A percentile compares a stretch with the other conserved stretches of the same genome.
Conservation (phyloP, 2,797 vertebrate genomes). For the Amblyraja radiata region DNA sequence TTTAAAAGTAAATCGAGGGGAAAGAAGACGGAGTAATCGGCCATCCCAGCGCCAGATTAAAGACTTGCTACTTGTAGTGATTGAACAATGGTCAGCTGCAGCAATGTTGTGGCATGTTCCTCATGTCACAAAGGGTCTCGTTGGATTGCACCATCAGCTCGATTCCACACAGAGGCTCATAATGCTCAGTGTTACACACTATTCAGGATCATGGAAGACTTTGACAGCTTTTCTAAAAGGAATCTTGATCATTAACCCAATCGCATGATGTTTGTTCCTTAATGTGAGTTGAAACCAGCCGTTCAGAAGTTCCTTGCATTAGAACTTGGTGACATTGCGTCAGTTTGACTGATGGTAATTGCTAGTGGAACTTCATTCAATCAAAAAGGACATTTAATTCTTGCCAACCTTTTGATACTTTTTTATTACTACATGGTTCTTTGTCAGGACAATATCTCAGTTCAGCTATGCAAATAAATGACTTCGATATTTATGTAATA, state of each 20-base stretch:
- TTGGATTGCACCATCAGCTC: neutral
- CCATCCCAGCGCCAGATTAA: neutral
- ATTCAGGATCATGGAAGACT: neutral
- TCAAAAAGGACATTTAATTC: neutral
- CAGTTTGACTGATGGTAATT: neutral
- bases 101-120: neutral
- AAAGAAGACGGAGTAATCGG: neutral
- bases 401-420: neutral
- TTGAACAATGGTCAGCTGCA: neutral
- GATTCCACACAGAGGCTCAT: neutral
- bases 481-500: neutral
- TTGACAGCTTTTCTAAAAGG: neutral
- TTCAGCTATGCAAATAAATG: neutral
- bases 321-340: neutral
- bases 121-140: neutral
- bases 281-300: neutral
- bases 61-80: neutral
- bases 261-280: neutral
- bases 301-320: neutral
- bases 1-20: neutral
- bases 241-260: neutral
- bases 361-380: neutral
- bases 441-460: neutral
- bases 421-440: neutral
- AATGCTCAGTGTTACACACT: neutral